These are phyloP conservation scores for Eulacestoma nigropectus DNA, from an alignment of 2,113 vertebrate genomes.

Conservation along the genomic window DNA sequence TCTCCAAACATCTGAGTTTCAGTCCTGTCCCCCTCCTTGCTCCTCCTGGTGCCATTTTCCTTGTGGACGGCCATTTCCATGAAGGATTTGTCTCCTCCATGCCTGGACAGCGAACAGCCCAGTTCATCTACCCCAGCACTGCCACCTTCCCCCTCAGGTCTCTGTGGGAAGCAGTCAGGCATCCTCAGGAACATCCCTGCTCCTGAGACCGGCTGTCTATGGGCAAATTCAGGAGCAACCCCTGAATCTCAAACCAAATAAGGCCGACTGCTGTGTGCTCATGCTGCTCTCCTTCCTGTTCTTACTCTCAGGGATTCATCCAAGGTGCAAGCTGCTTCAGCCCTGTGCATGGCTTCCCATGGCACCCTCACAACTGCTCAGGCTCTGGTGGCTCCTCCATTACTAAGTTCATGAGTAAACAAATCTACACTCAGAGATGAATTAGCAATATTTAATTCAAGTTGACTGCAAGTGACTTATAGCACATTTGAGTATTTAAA, in stretches of 20 bases:
- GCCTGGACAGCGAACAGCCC: background rate
- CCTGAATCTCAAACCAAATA: background rate
- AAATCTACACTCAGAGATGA: background rate
- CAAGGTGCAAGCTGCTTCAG: background rate
- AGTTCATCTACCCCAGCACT: background rate
- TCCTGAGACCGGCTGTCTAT: rapidly evolving
- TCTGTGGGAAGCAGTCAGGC: background rate
- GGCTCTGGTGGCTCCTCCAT: background rate
- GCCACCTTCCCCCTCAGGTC: background rate
- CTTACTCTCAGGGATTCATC: background rate
- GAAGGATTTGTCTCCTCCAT: background rate
- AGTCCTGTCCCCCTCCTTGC: rapidly evolving
- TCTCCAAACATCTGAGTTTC: background rate
- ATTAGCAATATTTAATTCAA: background rate
- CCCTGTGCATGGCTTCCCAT: rapidly evolving
- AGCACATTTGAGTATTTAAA: background rate
- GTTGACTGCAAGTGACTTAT: background rate
- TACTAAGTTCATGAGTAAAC: background rate
- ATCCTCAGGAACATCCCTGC: background rate
- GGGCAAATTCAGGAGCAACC: background rate
- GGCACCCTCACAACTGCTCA: background rate
- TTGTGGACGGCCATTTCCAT: background rate
- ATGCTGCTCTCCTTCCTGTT: background rate
- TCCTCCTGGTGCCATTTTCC: background rate
- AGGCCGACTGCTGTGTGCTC: background rate